These are phyloP conservation scores for Merodon equestris DNA, from an alignment of 2,888 invertebrate species.

Conservation along the genomic window DNA sequence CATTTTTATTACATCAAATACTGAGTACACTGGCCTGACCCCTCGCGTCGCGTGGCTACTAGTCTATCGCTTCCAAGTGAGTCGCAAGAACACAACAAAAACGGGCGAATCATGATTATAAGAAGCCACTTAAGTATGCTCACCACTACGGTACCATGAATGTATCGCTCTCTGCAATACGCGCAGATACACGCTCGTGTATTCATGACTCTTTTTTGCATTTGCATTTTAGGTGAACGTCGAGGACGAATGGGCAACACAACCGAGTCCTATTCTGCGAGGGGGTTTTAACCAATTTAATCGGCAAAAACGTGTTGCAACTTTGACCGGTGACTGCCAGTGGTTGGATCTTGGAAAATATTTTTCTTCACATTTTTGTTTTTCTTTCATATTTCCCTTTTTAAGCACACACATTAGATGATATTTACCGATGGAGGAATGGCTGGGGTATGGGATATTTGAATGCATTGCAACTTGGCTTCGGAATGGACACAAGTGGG, in stretches of 20 bases:
- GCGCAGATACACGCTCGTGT: too few relatives aligned
- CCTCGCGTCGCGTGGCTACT: too few relatives aligned
- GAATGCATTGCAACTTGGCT: slow-evolving; percentile 1
- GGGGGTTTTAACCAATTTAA: slow-evolving; percentile 63
- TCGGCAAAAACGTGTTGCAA: slow-evolving; percentile 64
- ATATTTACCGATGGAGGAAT: neutral
- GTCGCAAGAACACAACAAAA: neutral
- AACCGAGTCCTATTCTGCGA: slow-evolving; percentile 47
- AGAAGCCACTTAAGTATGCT: too few relatives aligned
- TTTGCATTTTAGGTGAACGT: too few relatives aligned
- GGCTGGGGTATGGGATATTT: slow-evolving; percentile 16
- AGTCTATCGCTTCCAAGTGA: too few relatives aligned
- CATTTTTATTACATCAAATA: too few relatives aligned
- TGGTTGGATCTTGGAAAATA: slow-evolving; percentile 10
- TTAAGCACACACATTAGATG: too few relatives aligned
- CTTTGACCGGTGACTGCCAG: slow-evolving; percentile 19
- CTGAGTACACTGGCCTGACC: too few relatives aligned
- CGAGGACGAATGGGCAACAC: slow-evolving; percentile 4
- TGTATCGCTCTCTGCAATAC: too few relatives aligned
- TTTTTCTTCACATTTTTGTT: neutral
- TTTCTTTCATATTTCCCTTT: too few relatives aligned
- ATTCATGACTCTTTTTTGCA: too few relatives aligned
- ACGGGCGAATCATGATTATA: too few relatives aligned
- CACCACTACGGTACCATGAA: neutral
- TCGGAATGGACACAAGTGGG: neutral